Evolutionary conservation across 1,140 invertebrate genomes (phyloP), one percentile per base, ranked within the genome.

Genomic region (Neelides sp.): DNA sequence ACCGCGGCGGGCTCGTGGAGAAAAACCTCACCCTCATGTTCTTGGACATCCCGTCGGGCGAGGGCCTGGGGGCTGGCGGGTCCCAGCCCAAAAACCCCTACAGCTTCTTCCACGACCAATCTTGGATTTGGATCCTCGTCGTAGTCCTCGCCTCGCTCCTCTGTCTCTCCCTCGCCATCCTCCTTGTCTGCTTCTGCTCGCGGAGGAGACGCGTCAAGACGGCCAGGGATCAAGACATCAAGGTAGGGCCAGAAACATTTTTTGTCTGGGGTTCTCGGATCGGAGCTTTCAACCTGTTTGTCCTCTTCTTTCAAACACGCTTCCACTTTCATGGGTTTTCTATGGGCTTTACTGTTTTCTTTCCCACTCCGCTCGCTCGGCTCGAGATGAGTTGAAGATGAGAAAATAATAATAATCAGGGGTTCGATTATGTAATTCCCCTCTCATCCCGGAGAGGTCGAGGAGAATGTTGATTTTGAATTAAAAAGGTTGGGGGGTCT

Each of bases 11-110:
- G 1, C 68, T 73, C 17, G 77, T 79, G 4, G 74, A 75, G 24
- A 72, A 74, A 32, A 82, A 82, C 42, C 75, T 83, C 0, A 78
- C 75, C 26, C 73, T 88, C 10, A 76, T 79, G 27, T 71, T 85
- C 20, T 80, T 78, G 22, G 75, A 81, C 73, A 36, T 74, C 71
- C 65, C 62, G 76, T 10, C 66, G 77, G 7, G 75, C 73, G 70
- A 68, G 74, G 30, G 73, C 73, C 13, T 57, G 78, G 13, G 69
- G 74, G 4, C 69, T 71, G 1, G 75, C 74, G 8, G 22, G 48
- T n/a, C n/a, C n/a, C 32, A 71, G 71, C 35, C 69, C 68, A 0
- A 69, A 68, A 10, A 65, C 71, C 5, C 62, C 69, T 13, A 69
- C 69, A 40, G 69, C 69, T 8, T 12, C 26, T 47, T 39, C 24